Base-by-base conservation (phyloP, 2,113 vertebrate species). In the Shinisaurus crocodilurus region DNA sequence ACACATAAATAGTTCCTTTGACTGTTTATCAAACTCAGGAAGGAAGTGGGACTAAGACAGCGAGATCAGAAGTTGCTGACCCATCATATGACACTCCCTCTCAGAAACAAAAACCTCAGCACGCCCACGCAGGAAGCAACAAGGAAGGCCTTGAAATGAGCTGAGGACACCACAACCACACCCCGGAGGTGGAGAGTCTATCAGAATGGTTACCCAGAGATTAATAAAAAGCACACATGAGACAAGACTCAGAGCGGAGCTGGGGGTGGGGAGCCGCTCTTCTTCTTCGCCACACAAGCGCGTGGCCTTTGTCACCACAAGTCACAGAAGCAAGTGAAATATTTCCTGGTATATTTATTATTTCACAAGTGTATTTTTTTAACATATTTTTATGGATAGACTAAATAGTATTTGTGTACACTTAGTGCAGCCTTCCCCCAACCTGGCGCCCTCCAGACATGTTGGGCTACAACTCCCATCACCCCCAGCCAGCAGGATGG, bases 11-110 rank as follows among this genome's bases (percentile, higher is more conserved):
- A 32, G 90, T 75, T 86, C 89, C 90, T 93, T 91, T 86, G 89
- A 91, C 92, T 95, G 92, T 93, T 96, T 96, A 93, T 95, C 93
- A 88, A 54, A 84, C 92, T 95, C 93, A 95, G 95, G 96, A 96
- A 96, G 96, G 96, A 96, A 96, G 95, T 92, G 85, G 87, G 88
- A 90, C 90, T 93, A 43, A 40, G 93, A 79, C 92, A 92, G 94
- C 94, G 90, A 94, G 94, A 96, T 96, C 93, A 93, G 93, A 85
- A 95, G 93, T 90, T 93, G 93, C 45, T 93, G 90, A 80, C 89
- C 89, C 90, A 87, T 96, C 94, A 92, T 92, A 93, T 93, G 95
- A 95, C 18, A 1, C 85, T 93, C 75, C 88, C 80, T 88, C 90
- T 92, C 92, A 93, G 94, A 95, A 95, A 94, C 72, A 96, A 96